Percentiles rank a stretch among this genome's conserved stretches.
Evolutionary conservation across 1,140 invertebrate genomes (phyloP).

Genomic region (Bradysia coprophila): DNA sequence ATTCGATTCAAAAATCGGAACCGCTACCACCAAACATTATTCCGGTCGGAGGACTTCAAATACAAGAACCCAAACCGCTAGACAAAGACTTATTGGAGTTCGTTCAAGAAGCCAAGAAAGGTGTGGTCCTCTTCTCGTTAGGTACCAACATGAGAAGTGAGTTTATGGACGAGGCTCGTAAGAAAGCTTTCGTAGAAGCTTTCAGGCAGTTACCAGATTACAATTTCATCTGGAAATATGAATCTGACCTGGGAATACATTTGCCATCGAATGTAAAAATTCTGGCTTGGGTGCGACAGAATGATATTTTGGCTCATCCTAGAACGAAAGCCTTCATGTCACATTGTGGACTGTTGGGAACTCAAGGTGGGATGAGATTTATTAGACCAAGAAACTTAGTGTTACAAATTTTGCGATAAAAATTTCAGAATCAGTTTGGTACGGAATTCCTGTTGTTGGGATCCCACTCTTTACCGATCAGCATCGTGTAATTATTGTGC

Average conservation of each 20-base stretch:
- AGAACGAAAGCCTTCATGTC: slow-evolving; percentile 8
- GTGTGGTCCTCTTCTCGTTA: slow-evolving; percentile 27
- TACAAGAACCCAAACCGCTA: slow-evolving; percentile 12
- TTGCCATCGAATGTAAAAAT: slow-evolving; percentile 27
- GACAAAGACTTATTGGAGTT: slow-evolving; percentile 24
- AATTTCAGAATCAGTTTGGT: too few relatives aligned
- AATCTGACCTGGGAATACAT: slow-evolving; percentile 6
- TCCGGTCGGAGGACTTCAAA: slow-evolving; percentile 27
- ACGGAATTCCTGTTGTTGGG: too few relatives aligned
- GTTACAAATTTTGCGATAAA: too few relatives aligned
- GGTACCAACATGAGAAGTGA: slow-evolving; percentile 23
- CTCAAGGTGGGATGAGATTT: too few relatives aligned
- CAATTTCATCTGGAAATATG: slow-evolving; percentile 25
- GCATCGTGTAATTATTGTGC: too few relatives aligned
- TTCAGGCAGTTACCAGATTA: slow-evolving; percentile 22
- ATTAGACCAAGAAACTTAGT: too few relatives aligned
- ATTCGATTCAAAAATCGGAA: neutral
- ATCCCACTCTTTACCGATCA: too few relatives aligned
- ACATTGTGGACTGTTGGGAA: slow-evolving; percentile 25
- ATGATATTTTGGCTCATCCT: slow-evolving; percentile 19
- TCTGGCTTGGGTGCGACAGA: slow-evolving; percentile 21
- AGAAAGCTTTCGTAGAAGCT: slow-evolving; percentile 18
- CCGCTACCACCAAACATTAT: slow-evolving; percentile 24
- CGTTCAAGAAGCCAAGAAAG: slow-evolving; percentile 19
- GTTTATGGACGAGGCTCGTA: slow-evolving; percentile 12